Evolutionary conservation across 1,140 invertebrate genomes (phyloP), one percentile per base, ranked within the genome.

Genomic region (Drosophila persimilis): DNA sequence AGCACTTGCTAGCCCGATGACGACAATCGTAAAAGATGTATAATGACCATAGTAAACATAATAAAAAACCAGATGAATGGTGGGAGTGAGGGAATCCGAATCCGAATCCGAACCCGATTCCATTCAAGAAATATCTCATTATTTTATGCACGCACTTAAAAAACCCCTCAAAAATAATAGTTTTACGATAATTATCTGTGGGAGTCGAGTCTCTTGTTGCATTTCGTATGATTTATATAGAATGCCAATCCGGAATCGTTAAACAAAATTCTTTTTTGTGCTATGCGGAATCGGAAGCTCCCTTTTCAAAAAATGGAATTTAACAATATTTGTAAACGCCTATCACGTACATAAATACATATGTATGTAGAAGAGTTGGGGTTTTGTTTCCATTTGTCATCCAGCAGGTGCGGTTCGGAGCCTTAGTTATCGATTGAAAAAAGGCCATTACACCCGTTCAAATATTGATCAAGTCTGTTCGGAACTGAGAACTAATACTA

Each of bases 201-300:
- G 26, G 26, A 29, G 17, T 35, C 47, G 31, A 35, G 54, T 43
- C 53, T 63, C 48, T 54, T 20, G n/a, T 3, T 70, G 60, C 51
- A 69, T 63, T 56, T 55, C 44, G 3, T 61, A 64, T 75, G 48
- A 72, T 56, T 80, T 76, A 71, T 57, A 44, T 13, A 55, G 54
- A 83, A 83, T 35, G 31, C 50, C 24, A 35, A 76, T 41, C 44
- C 75, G 80, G 72, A 85, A 76, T 84, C 58, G 15, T 41, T 20
- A n/a, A 51, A 57, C 17, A 17, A 17, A 17, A 17, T 17, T 48
- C 51, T 31, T 20, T 5, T 51, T 29, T 50, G n/a, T 46, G 50
- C 20, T 62, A 76, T 62, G 73, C 80, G 73, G 77, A 85, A 80
- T 84, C 76, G 81, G 67, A 84, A 74, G 71, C 50, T 44, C 39